Percentiles rank a stretch among this genome's conserved stretches.
These are phyloP conservation scores for Sebastes umbrosus DNA, from an alignment of 2,797 vertebrate genomes.

Conservation along the genomic window DNA sequence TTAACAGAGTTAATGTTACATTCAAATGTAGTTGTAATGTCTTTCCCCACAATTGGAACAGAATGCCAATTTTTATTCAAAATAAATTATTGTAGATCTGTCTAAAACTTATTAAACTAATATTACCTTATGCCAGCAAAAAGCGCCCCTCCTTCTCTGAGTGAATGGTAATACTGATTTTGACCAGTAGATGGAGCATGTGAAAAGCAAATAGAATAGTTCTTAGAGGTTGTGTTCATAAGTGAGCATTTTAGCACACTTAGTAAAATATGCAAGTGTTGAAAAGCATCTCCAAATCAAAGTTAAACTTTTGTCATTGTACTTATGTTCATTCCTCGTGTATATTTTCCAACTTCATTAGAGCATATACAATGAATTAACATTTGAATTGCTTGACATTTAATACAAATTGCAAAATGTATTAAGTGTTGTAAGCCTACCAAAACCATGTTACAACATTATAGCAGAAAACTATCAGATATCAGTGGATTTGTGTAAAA, in stretches of 20 bases:
- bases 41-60: not conserved
- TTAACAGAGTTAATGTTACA: not conserved
- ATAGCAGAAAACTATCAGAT: not conserved
- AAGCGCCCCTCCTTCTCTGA: not conserved
- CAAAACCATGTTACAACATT: not conserved
- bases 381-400: not conserved
- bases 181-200: constrained; percentile 54
- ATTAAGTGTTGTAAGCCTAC: not conserved
- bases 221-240: not conserved
- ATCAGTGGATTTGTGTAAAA: not conserved
- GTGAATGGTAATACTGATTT: not conserved
- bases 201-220: constrained; percentile 17
- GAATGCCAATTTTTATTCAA: not conserved
- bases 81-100: not conserved
- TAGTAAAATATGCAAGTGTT: not conserved
- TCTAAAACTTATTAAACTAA: no score
- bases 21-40: not conserved
- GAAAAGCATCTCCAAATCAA: not conserved
- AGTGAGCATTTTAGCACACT: not conserved
- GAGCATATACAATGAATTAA: not conserved
- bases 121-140: not conserved
- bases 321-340: not conserved
- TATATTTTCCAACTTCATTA: not conserved
- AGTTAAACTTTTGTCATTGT: not conserved
- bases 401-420: not conserved